Evolutionary conservation across 2,797 vertebrate genomes (phyloP).

Genomic region (Babyrousa celebensis): DNA sequence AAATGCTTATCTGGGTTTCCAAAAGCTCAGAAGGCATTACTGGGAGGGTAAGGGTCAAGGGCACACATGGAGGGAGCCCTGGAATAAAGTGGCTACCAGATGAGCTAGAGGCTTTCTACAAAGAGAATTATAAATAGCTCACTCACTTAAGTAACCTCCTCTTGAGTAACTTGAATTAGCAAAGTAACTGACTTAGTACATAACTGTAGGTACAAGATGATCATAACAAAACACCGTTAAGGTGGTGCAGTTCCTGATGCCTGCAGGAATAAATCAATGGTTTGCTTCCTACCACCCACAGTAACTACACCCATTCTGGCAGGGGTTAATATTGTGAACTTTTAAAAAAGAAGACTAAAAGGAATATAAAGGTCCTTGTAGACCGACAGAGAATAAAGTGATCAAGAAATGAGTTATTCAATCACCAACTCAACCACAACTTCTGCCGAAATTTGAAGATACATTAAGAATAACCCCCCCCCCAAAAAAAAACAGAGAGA

Average conservation of each 20-base stretch:
- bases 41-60: not conserved
- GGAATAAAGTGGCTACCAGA: not conserved
- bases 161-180: conserved; percentile 15
- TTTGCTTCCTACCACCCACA: not conserved
- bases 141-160: conserved; percentile 57
- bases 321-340: not conserved
- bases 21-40: not conserved
- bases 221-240: not conserved
- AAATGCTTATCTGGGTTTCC: not conserved
- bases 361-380: not conserved
- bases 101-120: conserved; percentile 11
- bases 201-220: not conserved
- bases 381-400: not conserved
- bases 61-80: not conserved
- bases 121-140: conserved; percentile 15
- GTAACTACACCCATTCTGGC: not conserved
- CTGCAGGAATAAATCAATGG: not conserved
- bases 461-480: not conserved
- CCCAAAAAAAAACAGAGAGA: not conserved
- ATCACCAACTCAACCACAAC: not conserved
- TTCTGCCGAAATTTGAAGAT: not conserved
- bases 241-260: not conserved
- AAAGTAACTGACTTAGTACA: not conserved
- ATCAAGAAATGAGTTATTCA: not conserved
- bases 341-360: not conserved